Conservation (phyloP, 2,888 invertebrate species). For the Thecocarcelia acutangulata region DNA sequence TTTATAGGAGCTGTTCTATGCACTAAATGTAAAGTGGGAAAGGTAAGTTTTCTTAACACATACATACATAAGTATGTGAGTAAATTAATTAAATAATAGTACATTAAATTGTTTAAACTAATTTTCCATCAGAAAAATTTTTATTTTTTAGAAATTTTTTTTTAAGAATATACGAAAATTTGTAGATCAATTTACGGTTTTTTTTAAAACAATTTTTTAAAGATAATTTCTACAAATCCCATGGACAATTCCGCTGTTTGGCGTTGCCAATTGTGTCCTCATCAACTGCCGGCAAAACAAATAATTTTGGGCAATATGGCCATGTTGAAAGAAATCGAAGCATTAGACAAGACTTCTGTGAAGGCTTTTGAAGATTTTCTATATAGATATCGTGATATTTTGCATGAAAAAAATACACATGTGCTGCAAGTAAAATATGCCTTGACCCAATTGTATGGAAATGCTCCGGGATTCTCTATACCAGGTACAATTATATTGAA, state of each 20-base stretch:
- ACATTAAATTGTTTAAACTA: too few relatives aligned
- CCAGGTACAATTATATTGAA: constrained; percentile 80
- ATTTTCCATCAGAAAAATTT: too few relatives aligned
- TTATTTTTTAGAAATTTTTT: too few relatives aligned
- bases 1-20: constrained; percentile 86
- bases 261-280: constrained; percentile 86
- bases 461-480: constrained; percentile 83
- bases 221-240: constrained; percentile 85
- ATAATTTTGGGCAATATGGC: constrained; percentile 85
- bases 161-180: too few relatives aligned
- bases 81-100: too few relatives aligned
- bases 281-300: constrained; percentile 83
- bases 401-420: constrained; percentile 87
- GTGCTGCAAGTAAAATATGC: constrained; percentile 87
- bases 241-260: constrained; percentile 84
- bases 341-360: constrained; percentile 83
- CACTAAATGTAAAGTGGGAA: constrained; percentile 83
- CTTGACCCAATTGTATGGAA: constrained; percentile 87
- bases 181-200: too few relatives aligned
- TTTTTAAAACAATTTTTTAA: neutral
- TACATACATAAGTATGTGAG: too few relatives aligned
- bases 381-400: constrained; percentile 84
- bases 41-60: constrained; percentile 72
- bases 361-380: constrained; percentile 85
- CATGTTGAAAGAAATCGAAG: constrained; percentile 84